Conservation (phyloP, 2,797 vertebrate species). For the Channa striata region DNA sequence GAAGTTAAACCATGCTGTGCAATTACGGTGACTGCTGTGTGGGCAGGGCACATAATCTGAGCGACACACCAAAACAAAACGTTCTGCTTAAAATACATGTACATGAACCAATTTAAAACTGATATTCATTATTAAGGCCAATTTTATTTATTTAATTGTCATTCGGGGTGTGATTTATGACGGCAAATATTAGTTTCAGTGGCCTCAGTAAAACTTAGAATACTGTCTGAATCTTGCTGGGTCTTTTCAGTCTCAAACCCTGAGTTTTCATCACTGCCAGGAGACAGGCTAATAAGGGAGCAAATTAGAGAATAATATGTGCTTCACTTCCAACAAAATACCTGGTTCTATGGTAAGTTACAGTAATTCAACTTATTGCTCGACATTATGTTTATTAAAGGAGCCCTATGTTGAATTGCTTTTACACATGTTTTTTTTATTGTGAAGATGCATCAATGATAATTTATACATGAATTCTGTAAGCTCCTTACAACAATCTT, state of each 20-base stretch:
- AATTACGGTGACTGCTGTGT: conserved; percentile 1
- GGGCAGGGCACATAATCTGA: background rate
- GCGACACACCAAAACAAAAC: background rate
- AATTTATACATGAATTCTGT: background rate
- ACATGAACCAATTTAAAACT: background rate
- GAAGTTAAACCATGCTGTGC: background rate
- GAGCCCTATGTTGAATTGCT: background rate
- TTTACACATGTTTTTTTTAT: background rate
- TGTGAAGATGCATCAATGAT: background rate
- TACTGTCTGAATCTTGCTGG: conserved; percentile 1
- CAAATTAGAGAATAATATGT: conserved; percentile 7
- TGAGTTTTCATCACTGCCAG: conserved; percentile 4
- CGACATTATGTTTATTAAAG: conserved; percentile 2
- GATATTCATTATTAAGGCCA: background rate
- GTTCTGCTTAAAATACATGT: background rate
- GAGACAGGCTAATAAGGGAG: conserved; percentile 1
- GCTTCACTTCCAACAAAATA: conserved; percentile 2
- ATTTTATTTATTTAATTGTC: conserved; percentile 15
- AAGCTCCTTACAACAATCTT: background rate
- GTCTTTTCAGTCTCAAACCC: conserved; percentile 11
- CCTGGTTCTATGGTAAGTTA: background rate
- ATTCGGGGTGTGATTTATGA: conserved; percentile 17
- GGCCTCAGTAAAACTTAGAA: conserved; percentile 1
- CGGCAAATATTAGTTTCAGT: conserved; percentile 22
- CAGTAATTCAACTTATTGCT: background rate